Base-by-base conservation (phyloP, 2,113 vertebrate species). In the Rhynchomys soricoides region DNA sequence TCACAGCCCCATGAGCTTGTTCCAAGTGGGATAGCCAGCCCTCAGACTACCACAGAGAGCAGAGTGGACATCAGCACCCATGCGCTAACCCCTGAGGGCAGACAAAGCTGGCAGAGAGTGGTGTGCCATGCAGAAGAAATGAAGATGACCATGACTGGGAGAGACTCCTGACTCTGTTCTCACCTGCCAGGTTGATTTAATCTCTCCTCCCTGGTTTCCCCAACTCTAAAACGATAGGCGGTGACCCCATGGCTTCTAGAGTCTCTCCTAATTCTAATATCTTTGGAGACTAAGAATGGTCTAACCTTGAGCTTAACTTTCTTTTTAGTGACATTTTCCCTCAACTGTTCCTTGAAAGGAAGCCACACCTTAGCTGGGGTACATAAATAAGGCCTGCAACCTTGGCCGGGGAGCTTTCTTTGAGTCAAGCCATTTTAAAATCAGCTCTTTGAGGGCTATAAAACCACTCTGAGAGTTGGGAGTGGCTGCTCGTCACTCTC, bases 281-380 rank as follows among this genome's bases (percentile, higher is more conserved):
- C 66, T 92, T 86, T 88, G 81, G 37, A 90, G 29, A 73, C 55
- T 48, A 74, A 94, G 77, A 93, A 64, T 5, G 1, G 31, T 91
- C 91, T 74, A 37, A 57, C 29, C 26, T 62, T n/a, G 57, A 34
- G 29, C 79, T 37, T 59, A 40, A 12, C 29, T 71, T 93, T 94
- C 71, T 74, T 96, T 86, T 75, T 93, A 55, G 78, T 45, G 73
- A 66, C 81, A 81, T 85, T 73, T 93, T 40, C 15, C 50, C 31
- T 77, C 3, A 7, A 12, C 21, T 90, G 26, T 37, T 91, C 89
- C 90, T 91, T 94, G 85, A 96, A 92, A 95, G 19, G 50, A 95
- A 50, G 89, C 96, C 78, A 79, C 93, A 40, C 95, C 95, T 97
- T 77, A 89, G 5, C 74, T 89, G 40, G 62, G 50, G 92, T 92